phyloP scores from a whole-genome alignment of 2,888 invertebrate genomes.

The Trichogramma dendrolimi region DNA sequence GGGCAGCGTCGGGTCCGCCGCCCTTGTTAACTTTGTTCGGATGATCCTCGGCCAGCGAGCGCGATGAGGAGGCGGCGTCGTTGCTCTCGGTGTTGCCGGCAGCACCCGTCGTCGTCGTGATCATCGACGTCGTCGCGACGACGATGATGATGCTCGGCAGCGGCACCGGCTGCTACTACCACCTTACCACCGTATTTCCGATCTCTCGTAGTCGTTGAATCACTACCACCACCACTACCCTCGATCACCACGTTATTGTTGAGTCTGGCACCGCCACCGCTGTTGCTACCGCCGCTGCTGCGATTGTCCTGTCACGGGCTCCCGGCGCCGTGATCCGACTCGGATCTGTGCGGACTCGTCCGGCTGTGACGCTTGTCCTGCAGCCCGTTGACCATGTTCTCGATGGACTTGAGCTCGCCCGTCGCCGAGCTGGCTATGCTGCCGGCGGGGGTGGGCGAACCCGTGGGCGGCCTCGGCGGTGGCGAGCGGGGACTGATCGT shows the following conservation, averaged over 20 bases:
- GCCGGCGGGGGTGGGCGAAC: slow-evolving; percentile 57
- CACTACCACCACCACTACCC: background rate
- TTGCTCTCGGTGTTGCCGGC: slow-evolving; percentile 21
- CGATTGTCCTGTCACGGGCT: slow-evolving; percentile 52
- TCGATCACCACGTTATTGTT: background rate
- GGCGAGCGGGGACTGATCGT: slow-evolving; percentile 61
- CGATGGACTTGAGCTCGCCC: slow-evolving; percentile 88
- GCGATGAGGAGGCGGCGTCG: slow-evolving; percentile 5
- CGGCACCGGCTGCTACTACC: background rate
- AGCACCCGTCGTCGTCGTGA: slow-evolving; percentile 1
- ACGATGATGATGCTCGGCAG: background rate
- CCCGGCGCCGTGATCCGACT: slow-evolving; percentile 38
- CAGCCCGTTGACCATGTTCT: slow-evolving; percentile 94
- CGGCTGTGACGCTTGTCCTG: slow-evolving; percentile 79
- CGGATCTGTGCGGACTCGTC: slow-evolving; percentile 43
- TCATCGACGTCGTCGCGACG: background rate
- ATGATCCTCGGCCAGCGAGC: slow-evolving; percentile 32
- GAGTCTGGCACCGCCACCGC: background rate
- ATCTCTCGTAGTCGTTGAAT: no score
- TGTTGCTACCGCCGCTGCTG: background rate
- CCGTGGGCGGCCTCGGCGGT: slow-evolving; percentile 58
- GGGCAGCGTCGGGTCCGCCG: slow-evolving; percentile 30
- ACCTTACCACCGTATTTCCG: background rate
- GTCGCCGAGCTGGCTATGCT: slow-evolving; percentile 61
- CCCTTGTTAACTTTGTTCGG: slow-evolving; percentile 21